Evolutionary conservation across 2,797 vertebrate species (phyloP).

Genomic region (Thamnophis elegans): DNA sequence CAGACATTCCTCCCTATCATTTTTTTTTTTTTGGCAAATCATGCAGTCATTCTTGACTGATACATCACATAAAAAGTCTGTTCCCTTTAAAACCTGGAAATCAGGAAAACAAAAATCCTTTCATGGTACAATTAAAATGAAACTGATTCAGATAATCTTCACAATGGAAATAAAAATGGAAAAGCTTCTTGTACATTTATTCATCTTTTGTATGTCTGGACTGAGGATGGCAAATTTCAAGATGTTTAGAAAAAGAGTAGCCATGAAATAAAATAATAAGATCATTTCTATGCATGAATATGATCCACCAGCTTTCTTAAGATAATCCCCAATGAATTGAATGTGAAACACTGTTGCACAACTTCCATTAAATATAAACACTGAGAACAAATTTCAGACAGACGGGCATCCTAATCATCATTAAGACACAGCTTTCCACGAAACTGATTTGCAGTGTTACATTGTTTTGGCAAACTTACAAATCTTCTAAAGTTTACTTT

Average conservation of each 20-base stretch:
- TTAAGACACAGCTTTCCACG: slow-evolving; percentile 61
- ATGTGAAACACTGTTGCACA: not conserved
- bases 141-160: slow-evolving; percentile 67
- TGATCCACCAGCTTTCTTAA: not conserved
- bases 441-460: slow-evolving; percentile 47
- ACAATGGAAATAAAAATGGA: slow-evolving; percentile 74
- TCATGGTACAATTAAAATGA: slow-evolving; percentile 71
- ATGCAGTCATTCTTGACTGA: slow-evolving; percentile 68
- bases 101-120: slow-evolving; percentile 62
- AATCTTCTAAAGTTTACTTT: slow-evolving; percentile 63
- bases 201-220: slow-evolving; percentile 61
- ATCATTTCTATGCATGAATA: slow-evolving; percentile 61
- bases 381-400: not conserved
- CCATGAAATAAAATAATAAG: slow-evolving; percentile 36
- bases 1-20: slow-evolving; percentile 69
- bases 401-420: slow-evolving; percentile 45
- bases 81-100: slow-evolving; percentile 64
- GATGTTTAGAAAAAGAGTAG: slow-evolving; percentile 58
- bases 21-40: slow-evolving; percentile 70
- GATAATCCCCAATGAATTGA: not conserved
- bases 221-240: slow-evolving; percentile 65
- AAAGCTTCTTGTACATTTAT: slow-evolving; percentile 66
- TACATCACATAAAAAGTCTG: slow-evolving; percentile 65
- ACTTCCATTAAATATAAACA: not conserved
- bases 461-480: slow-evolving; percentile 66